Percentiles rank a stretch among this genome's conserved stretches.
Conservation (phyloP, 2,888 invertebrate species). For the Troglohyphantes excavatus region DNA sequence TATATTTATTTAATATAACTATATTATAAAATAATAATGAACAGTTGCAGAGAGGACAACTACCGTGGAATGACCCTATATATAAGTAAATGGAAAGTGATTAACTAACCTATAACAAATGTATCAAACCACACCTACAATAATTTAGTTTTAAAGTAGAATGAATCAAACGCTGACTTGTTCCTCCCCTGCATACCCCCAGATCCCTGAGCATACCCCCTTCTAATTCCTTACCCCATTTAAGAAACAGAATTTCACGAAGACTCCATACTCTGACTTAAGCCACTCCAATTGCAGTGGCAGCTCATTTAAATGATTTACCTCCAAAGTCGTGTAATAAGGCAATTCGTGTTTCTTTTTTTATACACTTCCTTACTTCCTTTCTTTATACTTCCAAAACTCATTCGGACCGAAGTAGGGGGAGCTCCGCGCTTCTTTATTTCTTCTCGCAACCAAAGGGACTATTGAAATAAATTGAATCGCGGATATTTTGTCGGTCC, state of each 20-base stretch:
- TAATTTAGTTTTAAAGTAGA: neutral
- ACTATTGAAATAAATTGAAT: conserved; percentile 74
- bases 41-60: too few relatives aligned
- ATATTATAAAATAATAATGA: too few relatives aligned
- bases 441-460: conserved; percentile 6
- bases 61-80: too few relatives aligned
- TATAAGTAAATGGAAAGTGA: too few relatives aligned
- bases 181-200: neutral
- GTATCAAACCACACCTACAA: too few relatives aligned
- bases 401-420: neutral
- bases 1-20: too few relatives aligned
- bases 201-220: neutral
- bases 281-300: neutral
- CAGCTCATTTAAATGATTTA: conserved; percentile 60
- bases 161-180: neutral
- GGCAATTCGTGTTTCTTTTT: conserved; percentile 38
- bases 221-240: neutral
- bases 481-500: conserved; percentile 57
- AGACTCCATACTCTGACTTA: neutral
- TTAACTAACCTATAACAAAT: too few relatives aligned
- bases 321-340: conserved; percentile 56
- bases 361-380: neutral
- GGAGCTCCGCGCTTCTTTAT: conserved; percentile 4
- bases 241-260: neutral
- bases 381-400: conserved; percentile 33